A percentile compares a stretch with the other conserved stretches of the same genome.
Conservation (phyloP, 2,888 invertebrate genomes). For the Gymnosoma rotundatum region DNA sequence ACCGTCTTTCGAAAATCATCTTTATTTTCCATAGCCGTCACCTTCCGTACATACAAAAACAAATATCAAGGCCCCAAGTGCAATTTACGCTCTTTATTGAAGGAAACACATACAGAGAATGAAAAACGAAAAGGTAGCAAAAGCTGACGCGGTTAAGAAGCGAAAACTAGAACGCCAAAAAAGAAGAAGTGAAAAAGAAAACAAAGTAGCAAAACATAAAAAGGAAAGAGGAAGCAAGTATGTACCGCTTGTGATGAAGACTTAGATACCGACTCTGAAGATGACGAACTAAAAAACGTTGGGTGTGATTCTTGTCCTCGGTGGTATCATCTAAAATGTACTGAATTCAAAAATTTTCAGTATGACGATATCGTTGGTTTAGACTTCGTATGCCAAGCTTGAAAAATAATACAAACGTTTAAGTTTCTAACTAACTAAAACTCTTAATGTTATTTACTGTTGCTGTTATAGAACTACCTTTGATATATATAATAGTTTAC, state of each 20-base stretch:
- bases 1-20: neutral
- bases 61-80: conserved; percentile 7
- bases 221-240: too few species aligned
- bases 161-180: too few species aligned
- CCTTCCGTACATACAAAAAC: neutral
- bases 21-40: neutral
- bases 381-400: neutral
- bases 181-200: too few species aligned
- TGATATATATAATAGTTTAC: too few species aligned
- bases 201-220: too few species aligned
- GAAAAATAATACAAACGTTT: neutral
- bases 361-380: neutral
- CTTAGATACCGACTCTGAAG: too few species aligned
- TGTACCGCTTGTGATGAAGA: too few species aligned
- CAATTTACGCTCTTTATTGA: neutral
- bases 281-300: neutral
- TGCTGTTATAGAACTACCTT: too few species aligned
- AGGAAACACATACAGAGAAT: too few species aligned
- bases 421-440: neutral
- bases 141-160: too few species aligned
- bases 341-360: neutral
- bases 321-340: neutral
- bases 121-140: too few species aligned
- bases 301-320: conserved; percentile 4
- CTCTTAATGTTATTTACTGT: too few species aligned